Evolutionary conservation across 2,888 invertebrate genomes (phyloP).

Genomic region (Anthophora plumipes): DNA sequence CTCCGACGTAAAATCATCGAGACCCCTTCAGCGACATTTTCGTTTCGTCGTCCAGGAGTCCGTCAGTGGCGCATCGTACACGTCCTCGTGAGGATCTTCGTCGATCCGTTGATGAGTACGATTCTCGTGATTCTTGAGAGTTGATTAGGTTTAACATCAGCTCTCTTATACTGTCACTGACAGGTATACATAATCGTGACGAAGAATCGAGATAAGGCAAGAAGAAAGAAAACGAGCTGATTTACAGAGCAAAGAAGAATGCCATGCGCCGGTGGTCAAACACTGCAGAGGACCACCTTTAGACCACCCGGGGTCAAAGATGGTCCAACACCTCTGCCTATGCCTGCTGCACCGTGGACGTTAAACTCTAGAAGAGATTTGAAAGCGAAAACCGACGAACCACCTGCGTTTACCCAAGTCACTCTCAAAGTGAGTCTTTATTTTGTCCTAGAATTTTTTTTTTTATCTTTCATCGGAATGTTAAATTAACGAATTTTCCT

Average conservation of each 20-base stretch:
- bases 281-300: conserved; percentile 89
- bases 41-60: conserved; percentile 65
- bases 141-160: too few relatives aligned
- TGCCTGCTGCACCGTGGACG: conserved; percentile 88
- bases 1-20: conserved; percentile 67
- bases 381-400: conserved; percentile 78
- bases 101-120: not conserved
- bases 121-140: conserved; percentile 33
- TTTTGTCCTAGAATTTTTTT: too few relatives aligned
- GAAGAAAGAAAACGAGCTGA: conserved; percentile 14
- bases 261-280: conserved; percentile 86
- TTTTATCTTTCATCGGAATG: too few relatives aligned
- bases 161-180: too few relatives aligned
- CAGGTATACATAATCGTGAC: conserved; percentile 9
- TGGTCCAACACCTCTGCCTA: conserved; percentile 86
- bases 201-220: too few relatives aligned
- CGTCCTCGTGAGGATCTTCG: conserved; percentile 69
- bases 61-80: conserved; percentile 72
- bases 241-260: conserved; percentile 69
- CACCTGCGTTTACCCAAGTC: conserved; percentile 83
- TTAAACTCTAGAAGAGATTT: conserved; percentile 85
- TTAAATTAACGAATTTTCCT: conserved; percentile 84
- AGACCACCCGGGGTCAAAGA: conserved; percentile 92
- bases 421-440: conserved; percentile 80
- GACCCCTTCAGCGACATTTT: conserved; percentile 55